Conservation (phyloP, 2,113 vertebrate genomes). For the sheep (Ovis aries) region DNA sequence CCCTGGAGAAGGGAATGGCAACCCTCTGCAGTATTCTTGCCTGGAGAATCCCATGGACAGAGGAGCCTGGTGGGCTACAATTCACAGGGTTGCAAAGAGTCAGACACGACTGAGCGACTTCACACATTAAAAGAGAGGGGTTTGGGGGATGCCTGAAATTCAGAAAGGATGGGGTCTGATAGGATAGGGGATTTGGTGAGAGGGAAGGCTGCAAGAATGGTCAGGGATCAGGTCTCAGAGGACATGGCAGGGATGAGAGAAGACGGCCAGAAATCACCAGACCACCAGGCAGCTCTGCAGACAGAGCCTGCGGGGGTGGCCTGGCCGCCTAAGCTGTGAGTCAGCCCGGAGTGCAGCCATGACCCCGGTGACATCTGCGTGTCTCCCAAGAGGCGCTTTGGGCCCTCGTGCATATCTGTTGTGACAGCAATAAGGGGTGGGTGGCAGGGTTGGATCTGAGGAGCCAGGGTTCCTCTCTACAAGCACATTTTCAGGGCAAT, state of each 20-base stretch:
- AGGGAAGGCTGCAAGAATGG: neutral
- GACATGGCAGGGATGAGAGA: neutral
- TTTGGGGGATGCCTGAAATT: neutral
- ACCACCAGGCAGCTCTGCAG: fast-evolving
- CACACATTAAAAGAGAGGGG: neutral
- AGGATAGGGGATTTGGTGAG: neutral
- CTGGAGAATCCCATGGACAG: too few relatives aligned
- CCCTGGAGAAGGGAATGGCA: neutral
- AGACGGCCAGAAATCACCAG: neutral
- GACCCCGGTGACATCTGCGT: fast-evolving
- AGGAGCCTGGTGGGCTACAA: too few relatives aligned
- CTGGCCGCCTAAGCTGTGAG: neutral
- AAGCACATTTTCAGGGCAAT: neutral
- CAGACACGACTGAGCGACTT: too few relatives aligned
- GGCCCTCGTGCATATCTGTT: neutral
- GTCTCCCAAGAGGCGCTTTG: too few relatives aligned
- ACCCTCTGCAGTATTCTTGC: too few relatives aligned
- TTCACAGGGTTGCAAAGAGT: too few relatives aligned
- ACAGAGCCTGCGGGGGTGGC: neutral
- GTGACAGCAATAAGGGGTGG: neutral
- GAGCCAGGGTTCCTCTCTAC: neutral
- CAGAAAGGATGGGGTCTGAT: neutral
- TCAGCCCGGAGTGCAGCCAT: fast-evolving
- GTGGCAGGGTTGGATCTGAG: neutral
- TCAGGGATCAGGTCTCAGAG: neutral